Conservation (phyloP, 2,113 vertebrate species). For the Catagonus wagneri region DNA sequence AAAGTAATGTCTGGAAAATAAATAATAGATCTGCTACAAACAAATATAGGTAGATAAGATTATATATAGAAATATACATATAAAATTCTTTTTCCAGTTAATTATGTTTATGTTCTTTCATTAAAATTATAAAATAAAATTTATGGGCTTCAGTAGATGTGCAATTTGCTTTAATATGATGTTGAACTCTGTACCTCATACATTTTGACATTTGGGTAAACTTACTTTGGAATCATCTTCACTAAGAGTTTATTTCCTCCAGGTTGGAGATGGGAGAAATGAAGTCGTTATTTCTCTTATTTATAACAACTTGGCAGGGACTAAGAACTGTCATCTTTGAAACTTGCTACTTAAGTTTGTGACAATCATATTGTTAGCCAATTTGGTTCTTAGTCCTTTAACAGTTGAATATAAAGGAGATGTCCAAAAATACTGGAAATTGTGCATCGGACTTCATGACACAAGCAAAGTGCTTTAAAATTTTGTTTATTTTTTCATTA, state of each 20-base stretch:
- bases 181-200: neutral
- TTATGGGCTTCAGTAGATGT: neutral
- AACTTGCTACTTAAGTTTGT: neutral
- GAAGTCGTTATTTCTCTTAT: conserved; percentile 15
- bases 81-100: neutral
- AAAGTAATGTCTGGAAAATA: neutral
- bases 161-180: neutral
- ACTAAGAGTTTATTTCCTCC: conserved; percentile 1
- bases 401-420: neutral
- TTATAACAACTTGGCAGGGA: neutral
- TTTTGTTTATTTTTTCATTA: neutral
- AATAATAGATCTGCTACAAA: neutral
- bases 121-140: neutral
- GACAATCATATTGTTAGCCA: neutral
- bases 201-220: neutral
- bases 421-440: neutral
- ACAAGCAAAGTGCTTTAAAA: neutral
- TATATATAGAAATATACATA: neutral
- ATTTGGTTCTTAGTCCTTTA: neutral
- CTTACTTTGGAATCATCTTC: neutral
- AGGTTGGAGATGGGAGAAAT: neutral
- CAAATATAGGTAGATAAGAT: neutral
- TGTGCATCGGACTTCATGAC: neutral
- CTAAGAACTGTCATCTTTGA: neutral
- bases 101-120: neutral